Base-by-base conservation (phyloP, 2,888 invertebrate species). In the Ametastegia equiseti region DNA sequence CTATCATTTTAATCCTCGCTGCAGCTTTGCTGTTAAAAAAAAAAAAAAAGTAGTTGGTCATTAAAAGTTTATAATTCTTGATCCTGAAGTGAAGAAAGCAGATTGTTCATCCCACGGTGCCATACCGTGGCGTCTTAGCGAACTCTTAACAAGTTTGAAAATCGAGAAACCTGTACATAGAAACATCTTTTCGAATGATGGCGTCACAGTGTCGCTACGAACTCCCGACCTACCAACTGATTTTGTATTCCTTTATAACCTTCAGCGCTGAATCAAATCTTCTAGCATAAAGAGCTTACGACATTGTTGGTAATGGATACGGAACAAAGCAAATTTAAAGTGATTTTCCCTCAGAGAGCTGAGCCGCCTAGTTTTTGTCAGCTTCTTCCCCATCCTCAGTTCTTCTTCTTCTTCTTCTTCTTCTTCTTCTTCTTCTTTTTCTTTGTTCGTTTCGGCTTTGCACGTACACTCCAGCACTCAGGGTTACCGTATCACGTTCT, bases 291-390 rank as follows among this genome's bases (percentile, higher is more conserved):
- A 77, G 77, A 77, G 23, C 57, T 39, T 19, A 39, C 77, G 54
- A 60, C 77, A 54, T 36, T 77, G 36, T 77, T 30, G 57, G 57
- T 82, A 82, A 83, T 83, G 83, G 83, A 81, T 84, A 81, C 71
- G 80, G 81, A 83, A 84, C 83, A 82, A 83, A 84, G 83, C 82
- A 82, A 82, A 82, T 85, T 83, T 82, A 83, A 83, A 85, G 82
- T 82, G 83, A 85, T 84, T 84, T 83, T 65, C 39, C 65, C 80
- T 63, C n/a, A n/a, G 60, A 69, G 77, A 75, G 80, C 54, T 45
- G 71, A 45, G 71, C 71, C 45, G 71, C 71, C 45, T 42, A 71
- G 71, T 71, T 47, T 47, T 67, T 67, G 71, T 71, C 45, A 11
- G 11, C 71, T 47, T 13, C 45, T 45, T 71, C 45, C n/a, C 67